A percentile compares a stretch with the other conserved stretches of the same genome.
Evolutionary conservation across 2,113 vertebrate species (phyloP).

Genomic region (Tragelaphus imberbis): DNA sequence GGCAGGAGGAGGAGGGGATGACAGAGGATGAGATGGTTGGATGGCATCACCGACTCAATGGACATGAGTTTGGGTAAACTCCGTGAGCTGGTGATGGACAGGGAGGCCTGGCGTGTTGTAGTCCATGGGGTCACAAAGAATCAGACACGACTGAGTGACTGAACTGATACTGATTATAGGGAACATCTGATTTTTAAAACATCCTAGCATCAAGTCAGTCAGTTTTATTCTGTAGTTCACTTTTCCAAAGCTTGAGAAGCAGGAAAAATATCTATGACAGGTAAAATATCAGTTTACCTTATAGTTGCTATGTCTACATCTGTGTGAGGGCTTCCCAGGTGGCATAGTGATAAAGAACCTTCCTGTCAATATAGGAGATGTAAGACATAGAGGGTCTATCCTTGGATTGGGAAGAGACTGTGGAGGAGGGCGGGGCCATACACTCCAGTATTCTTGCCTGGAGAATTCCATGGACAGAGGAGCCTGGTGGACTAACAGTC

Average conservation of each 20-base stretch:
- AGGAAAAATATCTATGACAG: neutral
- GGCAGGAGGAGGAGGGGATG: neutral
- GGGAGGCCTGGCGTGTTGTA: neutral
- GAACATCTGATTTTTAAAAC: neutral
- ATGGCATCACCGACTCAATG: neutral
- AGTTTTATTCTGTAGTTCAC: neutral
- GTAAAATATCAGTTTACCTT: neutral
- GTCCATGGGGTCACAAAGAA: neutral
- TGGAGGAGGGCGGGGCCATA: neutral
- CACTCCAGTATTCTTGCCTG: neutral
- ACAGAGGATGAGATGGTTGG: neutral
- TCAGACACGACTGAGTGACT: neutral
- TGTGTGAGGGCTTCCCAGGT: neutral
- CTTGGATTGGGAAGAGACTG: neutral
- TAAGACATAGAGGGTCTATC: neutral
- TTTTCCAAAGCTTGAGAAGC: neutral
- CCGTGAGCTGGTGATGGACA: accelerated
- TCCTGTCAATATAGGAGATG: neutral
- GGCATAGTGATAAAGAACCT: neutral
- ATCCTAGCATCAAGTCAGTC: neutral
- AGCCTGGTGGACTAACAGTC: neutral
- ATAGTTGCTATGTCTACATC: neutral
- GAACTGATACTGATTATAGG: neutral
- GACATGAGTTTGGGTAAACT: neutral
- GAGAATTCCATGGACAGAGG: neutral